These are phyloP conservation scores for Sepioteuthis lessoniana DNA, from an alignment of 2,888 invertebrate species.

Conservation along the genomic window DNA sequence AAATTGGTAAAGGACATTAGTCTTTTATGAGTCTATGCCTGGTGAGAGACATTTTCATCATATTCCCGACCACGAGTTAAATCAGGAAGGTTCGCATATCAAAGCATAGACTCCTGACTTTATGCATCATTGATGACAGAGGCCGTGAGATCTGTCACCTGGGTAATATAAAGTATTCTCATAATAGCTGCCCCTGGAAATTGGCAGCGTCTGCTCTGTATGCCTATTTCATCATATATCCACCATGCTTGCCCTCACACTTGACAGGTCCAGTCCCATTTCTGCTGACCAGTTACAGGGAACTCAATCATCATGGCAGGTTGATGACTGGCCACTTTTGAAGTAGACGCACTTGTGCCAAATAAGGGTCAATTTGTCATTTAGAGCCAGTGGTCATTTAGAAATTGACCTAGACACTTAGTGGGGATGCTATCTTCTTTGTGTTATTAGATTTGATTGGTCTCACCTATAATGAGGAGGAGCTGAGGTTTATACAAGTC, in stretches of 20 bases:
- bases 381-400: not conserved
- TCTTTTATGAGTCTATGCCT: not conserved
- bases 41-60: not conserved
- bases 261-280: not conserved
- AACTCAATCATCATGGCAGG: not conserved
- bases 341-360: not conserved
- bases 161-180: not conserved
- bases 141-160: not conserved
- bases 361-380: slow-evolving; percentile 9
- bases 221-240: not conserved
- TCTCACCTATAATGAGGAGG: not conserved
- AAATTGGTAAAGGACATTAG: not conserved
- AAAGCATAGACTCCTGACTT: not conserved
- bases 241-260: not conserved
- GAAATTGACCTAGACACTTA: not conserved
- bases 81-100: not conserved
- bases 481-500: not conserved
- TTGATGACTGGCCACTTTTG: not conserved
- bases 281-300: not conserved
- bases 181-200: not conserved
- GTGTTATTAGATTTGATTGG: not conserved
- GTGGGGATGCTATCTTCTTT: not conserved
- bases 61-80: not conserved
- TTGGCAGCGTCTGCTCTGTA: not conserved
- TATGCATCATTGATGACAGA: not conserved